Conservation (phyloP, 2,888 invertebrate species). For the Polymixis lichenea region DNA sequence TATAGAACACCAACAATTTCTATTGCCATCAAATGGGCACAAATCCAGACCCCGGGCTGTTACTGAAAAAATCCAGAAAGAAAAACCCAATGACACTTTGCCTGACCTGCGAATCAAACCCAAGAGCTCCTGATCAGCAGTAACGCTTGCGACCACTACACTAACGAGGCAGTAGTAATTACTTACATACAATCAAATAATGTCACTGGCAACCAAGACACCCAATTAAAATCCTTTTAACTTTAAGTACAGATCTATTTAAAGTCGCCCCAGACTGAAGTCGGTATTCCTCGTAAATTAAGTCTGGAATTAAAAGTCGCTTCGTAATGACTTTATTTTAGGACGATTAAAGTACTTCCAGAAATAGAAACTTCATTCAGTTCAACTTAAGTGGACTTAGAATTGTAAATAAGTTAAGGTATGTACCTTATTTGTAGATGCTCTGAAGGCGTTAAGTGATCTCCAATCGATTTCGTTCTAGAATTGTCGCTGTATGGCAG, state of each 20-base stretch:
- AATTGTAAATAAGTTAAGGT: background rate
- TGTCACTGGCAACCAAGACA: background rate
- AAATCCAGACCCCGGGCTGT: too few relatives aligned
- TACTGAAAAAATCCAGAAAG: too few relatives aligned
- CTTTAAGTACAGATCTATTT: slow-evolving; percentile 5
- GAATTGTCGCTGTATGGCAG: background rate
- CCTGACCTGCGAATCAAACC: too few relatives aligned
- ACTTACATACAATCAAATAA: background rate
- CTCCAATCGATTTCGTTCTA: background rate
- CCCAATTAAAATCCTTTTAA: background rate
- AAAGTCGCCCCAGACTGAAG: background rate
- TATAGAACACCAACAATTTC: too few relatives aligned
- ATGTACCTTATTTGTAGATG: too few relatives aligned
- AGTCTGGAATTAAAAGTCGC: background rate
- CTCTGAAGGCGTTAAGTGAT: background rate
- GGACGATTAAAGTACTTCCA: background rate
- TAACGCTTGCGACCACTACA: too few relatives aligned
- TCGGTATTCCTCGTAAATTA: slow-evolving; percentile 7
- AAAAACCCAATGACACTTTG: too few relatives aligned
- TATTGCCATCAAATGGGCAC: too few relatives aligned
- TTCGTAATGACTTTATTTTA: background rate
- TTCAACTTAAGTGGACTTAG: background rate
- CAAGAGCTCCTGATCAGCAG: too few relatives aligned
- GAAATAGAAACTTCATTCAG: slow-evolving; percentile 12
- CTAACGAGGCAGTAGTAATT: background rate